Conservation (phyloP, 2,888 invertebrate genomes). For the Drosophila phalerata region DNA sequence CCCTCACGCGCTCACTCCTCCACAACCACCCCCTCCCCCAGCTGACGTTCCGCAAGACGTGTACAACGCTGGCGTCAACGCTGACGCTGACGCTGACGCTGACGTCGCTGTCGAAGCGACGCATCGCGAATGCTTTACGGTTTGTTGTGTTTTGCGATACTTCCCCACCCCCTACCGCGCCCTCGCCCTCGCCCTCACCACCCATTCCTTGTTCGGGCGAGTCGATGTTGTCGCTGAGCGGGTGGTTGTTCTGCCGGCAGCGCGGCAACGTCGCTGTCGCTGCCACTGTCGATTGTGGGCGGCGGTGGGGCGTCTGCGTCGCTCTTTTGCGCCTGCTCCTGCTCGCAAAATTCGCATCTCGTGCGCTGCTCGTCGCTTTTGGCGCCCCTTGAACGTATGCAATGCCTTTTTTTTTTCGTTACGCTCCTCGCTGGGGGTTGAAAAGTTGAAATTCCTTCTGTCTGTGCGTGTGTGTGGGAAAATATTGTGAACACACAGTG, state of each 20-base stretch:
- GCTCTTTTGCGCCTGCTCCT: conserved; percentile 68
- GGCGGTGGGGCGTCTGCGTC: conserved; percentile 51
- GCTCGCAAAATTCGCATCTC: conserved; percentile 46
- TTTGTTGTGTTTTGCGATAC: conserved; percentile 82
- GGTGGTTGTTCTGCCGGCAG: conserved; percentile 66
- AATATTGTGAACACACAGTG: conserved; percentile 1
- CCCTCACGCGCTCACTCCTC: neutral
- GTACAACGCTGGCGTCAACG: conserved; percentile 26
- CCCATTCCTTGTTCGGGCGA: conserved; percentile 3
- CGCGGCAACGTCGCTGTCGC: conserved; percentile 20
- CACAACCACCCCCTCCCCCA: conserved; percentile 20
- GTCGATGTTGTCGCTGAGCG: conserved; percentile 38
- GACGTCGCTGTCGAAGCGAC: conserved; percentile 21
- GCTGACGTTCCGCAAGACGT: conserved; percentile 61
- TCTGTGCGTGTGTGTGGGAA: conserved; percentile 13
- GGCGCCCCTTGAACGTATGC: conserved; percentile 47
- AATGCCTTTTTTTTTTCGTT: conserved; percentile 55
- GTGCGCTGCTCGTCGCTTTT: conserved; percentile 46
- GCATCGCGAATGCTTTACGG: conserved; percentile 82
- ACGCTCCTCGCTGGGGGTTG: conserved; percentile 60
- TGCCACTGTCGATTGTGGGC: conserved; percentile 20
- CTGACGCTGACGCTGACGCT: conserved; percentile 18
- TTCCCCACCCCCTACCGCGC: conserved; percentile 3
- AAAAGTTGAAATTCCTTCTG: conserved; percentile 43
- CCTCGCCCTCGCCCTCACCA: no score